These are phyloP conservation scores for Pardosa pseudoannulata DNA, from an alignment of 2,888 invertebrate genomes.

Conservation along the genomic window DNA sequence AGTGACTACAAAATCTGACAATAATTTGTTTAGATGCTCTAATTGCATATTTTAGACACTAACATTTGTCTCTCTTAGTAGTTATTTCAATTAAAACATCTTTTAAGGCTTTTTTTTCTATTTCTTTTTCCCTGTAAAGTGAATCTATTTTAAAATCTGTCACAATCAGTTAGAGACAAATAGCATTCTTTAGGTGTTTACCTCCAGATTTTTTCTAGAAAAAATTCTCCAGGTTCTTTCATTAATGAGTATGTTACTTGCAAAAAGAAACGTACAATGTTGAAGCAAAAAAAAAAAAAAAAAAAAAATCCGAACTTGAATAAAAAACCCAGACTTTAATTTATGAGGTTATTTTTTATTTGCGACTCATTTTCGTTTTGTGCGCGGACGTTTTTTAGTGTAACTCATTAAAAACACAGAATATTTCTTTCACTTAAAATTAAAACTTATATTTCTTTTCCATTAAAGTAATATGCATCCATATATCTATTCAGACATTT, in stretches of 20 bases:
- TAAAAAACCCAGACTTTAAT: slow-evolving; percentile 61
- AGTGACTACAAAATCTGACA: too few species aligned
- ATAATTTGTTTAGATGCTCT: background rate
- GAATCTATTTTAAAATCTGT: slow-evolving; percentile 65
- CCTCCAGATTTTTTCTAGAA: slow-evolving; percentile 48
- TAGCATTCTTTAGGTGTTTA: slow-evolving; percentile 66
- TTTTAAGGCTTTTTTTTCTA: background rate
- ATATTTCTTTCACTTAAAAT: slow-evolving; percentile 50
- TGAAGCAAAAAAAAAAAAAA: slow-evolving; percentile 24
- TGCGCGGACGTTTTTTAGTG: slow-evolving; percentile 20
- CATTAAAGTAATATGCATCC: slow-evolving; percentile 57
- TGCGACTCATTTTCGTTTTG: slow-evolving; percentile 26
- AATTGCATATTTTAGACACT: background rate
- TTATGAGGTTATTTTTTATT: slow-evolving; percentile 57
- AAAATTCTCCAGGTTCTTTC: slow-evolving; percentile 33
- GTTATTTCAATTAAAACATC: slow-evolving; percentile 1
- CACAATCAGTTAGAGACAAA: slow-evolving; percentile 66
- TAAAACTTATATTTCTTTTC: slow-evolving; percentile 68
- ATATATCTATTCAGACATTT: slow-evolving; percentile 36
- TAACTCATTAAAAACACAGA: slow-evolving; percentile 56
- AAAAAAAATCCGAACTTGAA: slow-evolving; percentile 30
- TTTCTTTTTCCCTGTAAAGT: background rate
- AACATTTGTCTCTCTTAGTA: background rate
- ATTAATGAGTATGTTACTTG: slow-evolving; percentile 68
- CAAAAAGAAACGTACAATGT: slow-evolving; percentile 26